These are phyloP conservation scores for Hymenochirus boettgeri DNA, from an alignment of 2,113 vertebrate genomes.

Conservation along the genomic window DNA sequence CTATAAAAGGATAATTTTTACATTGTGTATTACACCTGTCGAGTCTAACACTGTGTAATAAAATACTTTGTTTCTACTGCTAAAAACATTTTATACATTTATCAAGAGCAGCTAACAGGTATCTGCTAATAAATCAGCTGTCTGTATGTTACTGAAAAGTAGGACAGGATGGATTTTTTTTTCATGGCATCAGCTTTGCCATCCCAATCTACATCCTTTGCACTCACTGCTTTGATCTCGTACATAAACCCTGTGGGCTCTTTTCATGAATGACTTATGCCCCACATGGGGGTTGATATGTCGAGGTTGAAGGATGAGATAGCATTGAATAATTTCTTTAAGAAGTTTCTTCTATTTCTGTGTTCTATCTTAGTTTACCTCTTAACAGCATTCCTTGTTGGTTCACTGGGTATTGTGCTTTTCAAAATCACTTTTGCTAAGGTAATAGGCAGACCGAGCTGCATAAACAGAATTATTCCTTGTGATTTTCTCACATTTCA, in stretches of 20 bases:
- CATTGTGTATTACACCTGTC: neutral
- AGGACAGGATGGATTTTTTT: constrained; percentile 21
- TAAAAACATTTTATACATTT: constrained; percentile 8
- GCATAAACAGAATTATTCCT: neutral
- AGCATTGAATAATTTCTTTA: constrained; percentile 30
- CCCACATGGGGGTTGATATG: constrained; percentile 36
- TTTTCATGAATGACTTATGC: constrained; percentile 42
- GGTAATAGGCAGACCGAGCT: neutral
- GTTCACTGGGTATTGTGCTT: neutral
- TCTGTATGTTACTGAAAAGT: constrained; percentile 30
- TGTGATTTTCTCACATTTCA: neutral
- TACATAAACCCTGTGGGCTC: constrained; percentile 29
- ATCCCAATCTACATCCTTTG: constrained; percentile 37
- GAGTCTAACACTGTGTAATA: constrained; percentile 3
- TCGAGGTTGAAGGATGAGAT: constrained; percentile 34
- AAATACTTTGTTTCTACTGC: neutral
- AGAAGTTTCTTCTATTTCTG: constrained; percentile 25
- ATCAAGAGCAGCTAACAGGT: constrained; percentile 14
- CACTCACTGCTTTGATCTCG: constrained; percentile 36
- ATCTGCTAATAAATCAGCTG: constrained; percentile 28
- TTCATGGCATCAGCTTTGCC: constrained; percentile 23
- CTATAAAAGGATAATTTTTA: too few species aligned
- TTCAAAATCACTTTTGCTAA: neutral
- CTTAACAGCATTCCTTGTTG: neutral
- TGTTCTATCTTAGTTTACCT: constrained; percentile 16